Evolutionary conservation across 1,140 invertebrate genomes (phyloP), one percentile per base, ranked within the genome.

Genomic region (Cydia strobilella): DNA sequence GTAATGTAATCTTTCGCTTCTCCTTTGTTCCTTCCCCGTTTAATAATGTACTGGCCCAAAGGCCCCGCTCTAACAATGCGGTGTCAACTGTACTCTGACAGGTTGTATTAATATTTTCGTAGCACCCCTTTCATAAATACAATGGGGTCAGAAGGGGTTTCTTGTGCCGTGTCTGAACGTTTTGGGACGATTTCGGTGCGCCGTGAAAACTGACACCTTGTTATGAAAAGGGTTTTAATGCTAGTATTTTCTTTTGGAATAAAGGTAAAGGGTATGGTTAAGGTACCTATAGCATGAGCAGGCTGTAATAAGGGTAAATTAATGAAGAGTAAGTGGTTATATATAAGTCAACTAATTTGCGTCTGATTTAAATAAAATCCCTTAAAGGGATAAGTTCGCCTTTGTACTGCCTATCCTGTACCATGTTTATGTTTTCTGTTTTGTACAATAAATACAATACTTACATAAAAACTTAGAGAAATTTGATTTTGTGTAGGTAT

Each of bases 81-180:
- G 51, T 20, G n/a, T 18, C 51, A 54, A 54, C 51, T 54, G 51
- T 54, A 54, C 51, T 54, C 51, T 54, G 51, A 54, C 51, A 54
- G 51, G n/a, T n/a, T 18, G 51, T 18, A 54, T 54, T 54, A 54
- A 54, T 54, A 54, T 54, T 54, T 54, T 54, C 51, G n/a, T 54
- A 54, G n/a, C 20, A 54, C 51, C 51, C 51, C 51, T 54, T 54
- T 54, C n/a, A 54, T 54, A 54, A 3, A 54, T n/a, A n/a, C n/a
- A 54, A 54, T 7, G 2, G 51, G 51, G 51, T 54, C 51, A 20
- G 51, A 54, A 48, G 51, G 51, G n/a, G 51, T 54, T 51, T 51
- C 18, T 51, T 18, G 51, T 54, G n/a, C n/a, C 51, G 51, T 18
- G n/a, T 18, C 1, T 54, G 12, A 51, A 20, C n/a, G 51, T 54